Conservation (phyloP, 1,140 invertebrate species). For the Harpegnathos saltator region DNA sequence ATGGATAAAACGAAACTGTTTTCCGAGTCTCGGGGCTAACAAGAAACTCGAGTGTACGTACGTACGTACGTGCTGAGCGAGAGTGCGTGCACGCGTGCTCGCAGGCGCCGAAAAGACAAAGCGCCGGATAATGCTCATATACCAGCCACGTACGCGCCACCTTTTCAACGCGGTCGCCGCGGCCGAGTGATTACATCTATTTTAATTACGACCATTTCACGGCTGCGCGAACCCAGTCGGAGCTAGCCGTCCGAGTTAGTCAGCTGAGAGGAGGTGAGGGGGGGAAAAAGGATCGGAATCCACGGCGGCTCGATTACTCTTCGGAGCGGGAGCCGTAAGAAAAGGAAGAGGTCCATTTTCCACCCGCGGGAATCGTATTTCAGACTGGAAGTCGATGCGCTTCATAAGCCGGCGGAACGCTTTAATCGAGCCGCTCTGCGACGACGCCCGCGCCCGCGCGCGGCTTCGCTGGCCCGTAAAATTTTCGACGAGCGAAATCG, state of each 20-base stretch:
- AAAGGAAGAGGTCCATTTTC: constrained; percentile 49
- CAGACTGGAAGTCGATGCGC: constrained; percentile 21
- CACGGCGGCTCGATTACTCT: constrained; percentile 46
- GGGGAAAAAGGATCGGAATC: constrained; percentile 45
- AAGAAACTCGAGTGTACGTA: not conserved
- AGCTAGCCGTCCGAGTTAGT: not conserved
- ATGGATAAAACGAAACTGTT: constrained; percentile 59
- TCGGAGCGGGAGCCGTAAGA: not conserved
- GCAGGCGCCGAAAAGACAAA: not conserved
- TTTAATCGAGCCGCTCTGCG: constrained; percentile 43
- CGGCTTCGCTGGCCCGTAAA: constrained; percentile 21
- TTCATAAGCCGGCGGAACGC: constrained; percentile 21
- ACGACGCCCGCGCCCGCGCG: too few species aligned
- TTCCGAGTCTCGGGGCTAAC: constrained; percentile 40
- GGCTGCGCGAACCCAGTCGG: constrained; percentile 34
- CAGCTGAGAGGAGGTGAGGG: not conserved
- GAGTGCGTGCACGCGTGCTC: not conserved
- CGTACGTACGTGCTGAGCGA: not conserved
- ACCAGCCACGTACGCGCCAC: not conserved
- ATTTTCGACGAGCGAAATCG: constrained; percentile 3
- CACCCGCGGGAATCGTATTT: constrained; percentile 40
- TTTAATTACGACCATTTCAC: constrained; percentile 72
- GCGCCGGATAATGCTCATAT: not conserved
- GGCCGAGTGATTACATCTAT: constrained; percentile 69
- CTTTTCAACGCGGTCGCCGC: constrained; percentile 4